Conservation (phyloP, 2,888 invertebrate genomes). For the Microplitis deprimator region DNA sequence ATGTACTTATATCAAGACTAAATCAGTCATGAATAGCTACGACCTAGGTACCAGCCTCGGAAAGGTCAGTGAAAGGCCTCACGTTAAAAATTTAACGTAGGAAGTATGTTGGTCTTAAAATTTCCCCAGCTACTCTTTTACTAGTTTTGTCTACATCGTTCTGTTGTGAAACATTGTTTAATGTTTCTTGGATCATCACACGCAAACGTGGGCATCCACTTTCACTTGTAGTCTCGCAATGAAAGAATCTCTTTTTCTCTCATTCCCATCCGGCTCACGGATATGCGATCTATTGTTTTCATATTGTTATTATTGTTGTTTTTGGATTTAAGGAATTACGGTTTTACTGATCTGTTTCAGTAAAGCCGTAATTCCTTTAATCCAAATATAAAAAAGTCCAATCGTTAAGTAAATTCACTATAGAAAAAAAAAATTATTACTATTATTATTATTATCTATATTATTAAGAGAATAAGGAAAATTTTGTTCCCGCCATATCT, state of each 20-base stretch:
- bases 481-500: no score
- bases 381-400: no score
- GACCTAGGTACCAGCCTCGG: conserved; percentile 56
- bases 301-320: not conserved
- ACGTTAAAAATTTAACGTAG: conserved; percentile 50
- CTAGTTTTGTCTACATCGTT: not conserved
- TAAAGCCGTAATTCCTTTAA: no score
- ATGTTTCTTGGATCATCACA: conserved; percentile 1
- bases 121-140: conserved; percentile 8
- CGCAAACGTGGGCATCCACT: conserved; percentile 16
- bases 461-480: no score
- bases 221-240: conserved; percentile 23
- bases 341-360: no score
- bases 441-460: no score
- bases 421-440: no score
- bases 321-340: not conserved
- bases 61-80: conserved; percentile 65
- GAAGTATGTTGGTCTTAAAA: conserved; percentile 46
- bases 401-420: no score
- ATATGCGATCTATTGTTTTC: not conserved
- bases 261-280: not conserved
- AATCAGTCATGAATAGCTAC: conserved; percentile 43
- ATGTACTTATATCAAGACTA: conserved; percentile 23
- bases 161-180: conserved; percentile 33
- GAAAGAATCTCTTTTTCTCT: conserved; percentile 1